Conservation (phyloP, 1,140 invertebrate genomes). For the Nylanderia fulva region DNA sequence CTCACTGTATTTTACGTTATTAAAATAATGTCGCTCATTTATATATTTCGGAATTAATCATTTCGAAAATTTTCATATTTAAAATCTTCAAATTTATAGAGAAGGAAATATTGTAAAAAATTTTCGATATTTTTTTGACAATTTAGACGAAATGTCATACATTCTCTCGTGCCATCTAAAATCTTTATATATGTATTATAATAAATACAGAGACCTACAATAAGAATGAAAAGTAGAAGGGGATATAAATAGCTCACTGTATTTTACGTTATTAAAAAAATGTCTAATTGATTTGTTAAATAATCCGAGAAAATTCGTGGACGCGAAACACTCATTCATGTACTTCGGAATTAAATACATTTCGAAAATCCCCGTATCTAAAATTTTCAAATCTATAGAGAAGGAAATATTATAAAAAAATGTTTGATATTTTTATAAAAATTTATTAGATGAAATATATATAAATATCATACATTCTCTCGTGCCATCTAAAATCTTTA, state of each 20-base stretch:
- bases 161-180: not conserved
- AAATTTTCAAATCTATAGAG: no score
- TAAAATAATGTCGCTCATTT: no score
- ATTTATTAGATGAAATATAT: not conserved
- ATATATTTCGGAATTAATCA: no score
- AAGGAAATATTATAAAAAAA: slow-evolving; percentile 8
- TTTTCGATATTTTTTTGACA: not conserved
- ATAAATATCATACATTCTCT: not conserved
- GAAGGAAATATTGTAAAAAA: not conserved
- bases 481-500: not conserved
- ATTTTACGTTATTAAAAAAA: no score
- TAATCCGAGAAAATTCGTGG: not conserved
- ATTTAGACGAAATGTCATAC: not conserved
- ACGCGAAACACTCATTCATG: no score
- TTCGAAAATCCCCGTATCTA: no score
- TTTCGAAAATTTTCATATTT: no score
- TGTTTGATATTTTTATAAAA: not conserved
- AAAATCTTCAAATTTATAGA: no score
- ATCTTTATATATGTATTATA: no score
- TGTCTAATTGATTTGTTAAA: not conserved
- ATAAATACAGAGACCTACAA: no score
- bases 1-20: no score
- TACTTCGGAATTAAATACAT: no score
- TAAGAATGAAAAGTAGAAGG: not conserved
- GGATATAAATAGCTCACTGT: not conserved